phyloP scores from a whole-genome alignment of 2,113 vertebrate species.

The Pyrgilauda ruficollis region DNA sequence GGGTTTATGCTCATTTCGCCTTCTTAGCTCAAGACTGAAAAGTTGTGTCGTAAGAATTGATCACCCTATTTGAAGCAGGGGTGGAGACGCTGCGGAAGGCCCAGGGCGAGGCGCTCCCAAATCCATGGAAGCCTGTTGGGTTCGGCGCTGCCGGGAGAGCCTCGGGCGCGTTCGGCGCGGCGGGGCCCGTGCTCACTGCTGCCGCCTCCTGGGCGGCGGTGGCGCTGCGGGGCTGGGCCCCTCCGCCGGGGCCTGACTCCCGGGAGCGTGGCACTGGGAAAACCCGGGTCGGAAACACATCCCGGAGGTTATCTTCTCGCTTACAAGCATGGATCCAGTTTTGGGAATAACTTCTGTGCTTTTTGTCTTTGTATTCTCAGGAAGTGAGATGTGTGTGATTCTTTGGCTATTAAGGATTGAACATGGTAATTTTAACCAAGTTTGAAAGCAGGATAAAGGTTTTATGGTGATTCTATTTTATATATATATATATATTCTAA shows the following conservation, averaged over 20 bases:
- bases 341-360: not conserved
- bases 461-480: not conserved
- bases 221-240: not conserved
- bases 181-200: not conserved
- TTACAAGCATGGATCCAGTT: not conserved
- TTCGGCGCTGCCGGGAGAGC: not conserved
- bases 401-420: not conserved
- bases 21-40: not conserved
- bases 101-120: not conserved
- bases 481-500: not conserved
- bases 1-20: not conserved
- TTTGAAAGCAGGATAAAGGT: not conserved
- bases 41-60: not conserved
- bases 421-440: not conserved
- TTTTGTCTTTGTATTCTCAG: not conserved
- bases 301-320: not conserved
- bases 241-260: not conserved
- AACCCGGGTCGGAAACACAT: rapidly evolving
- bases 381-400: not conserved
- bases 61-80: not conserved
- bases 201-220: conserved; percentile 1
- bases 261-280: not conserved
- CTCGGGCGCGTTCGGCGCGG: rapidly evolving
- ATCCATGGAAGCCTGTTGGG: rapidly evolving
- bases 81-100: rapidly evolving